These are phyloP conservation scores for Tetramorium alpestre DNA, from an alignment of 1,140 invertebrate species.

Conservation along the genomic window DNA sequence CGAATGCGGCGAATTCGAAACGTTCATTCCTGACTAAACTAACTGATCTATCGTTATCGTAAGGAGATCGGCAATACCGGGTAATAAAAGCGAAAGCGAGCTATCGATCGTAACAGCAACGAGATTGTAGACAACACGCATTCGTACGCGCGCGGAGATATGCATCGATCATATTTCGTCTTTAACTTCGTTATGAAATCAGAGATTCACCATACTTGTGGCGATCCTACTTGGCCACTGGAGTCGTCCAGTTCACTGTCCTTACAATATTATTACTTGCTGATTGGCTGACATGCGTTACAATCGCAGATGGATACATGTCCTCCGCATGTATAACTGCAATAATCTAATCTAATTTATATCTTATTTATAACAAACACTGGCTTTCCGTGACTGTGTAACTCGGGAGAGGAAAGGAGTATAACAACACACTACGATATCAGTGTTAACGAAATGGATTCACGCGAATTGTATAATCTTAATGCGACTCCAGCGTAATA, in stretches of 20 bases:
- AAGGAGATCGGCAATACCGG: neutral
- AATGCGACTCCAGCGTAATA: slow-evolving; percentile 30
- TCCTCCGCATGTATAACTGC: slow-evolving; percentile 51
- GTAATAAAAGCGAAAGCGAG: slow-evolving; percentile 39
- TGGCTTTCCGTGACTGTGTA: slow-evolving; percentile 74
- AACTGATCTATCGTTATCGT: slow-evolving; percentile 23
- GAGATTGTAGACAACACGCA: slow-evolving; percentile 30
- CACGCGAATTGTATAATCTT: slow-evolving; percentile 57
- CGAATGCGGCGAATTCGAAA: slow-evolving; percentile 25
- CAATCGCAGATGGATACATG: slow-evolving; percentile 58
- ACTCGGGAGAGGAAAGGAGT: slow-evolving; percentile 75
- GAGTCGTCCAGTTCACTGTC: slow-evolving; percentile 66
- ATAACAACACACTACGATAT: slow-evolving; percentile 64
- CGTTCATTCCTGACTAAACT: slow-evolving; percentile 32
- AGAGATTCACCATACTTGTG: slow-evolving; percentile 11
- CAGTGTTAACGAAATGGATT: slow-evolving; percentile 57
- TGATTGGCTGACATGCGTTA: slow-evolving; percentile 60
- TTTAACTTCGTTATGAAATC: slow-evolving; percentile 3
- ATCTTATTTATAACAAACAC: slow-evolving; percentile 77
- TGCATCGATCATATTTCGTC: slow-evolving; percentile 49
- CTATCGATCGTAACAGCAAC: neutral
- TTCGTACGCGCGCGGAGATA: slow-evolving; percentile 51
- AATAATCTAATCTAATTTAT: slow-evolving; percentile 73
- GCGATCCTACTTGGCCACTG: slow-evolving; percentile 44
- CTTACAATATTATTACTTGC: slow-evolving; percentile 57